Base-by-base conservation (phyloP, 2,888 invertebrate genomes). In the Drosophila koepferae region DNA sequence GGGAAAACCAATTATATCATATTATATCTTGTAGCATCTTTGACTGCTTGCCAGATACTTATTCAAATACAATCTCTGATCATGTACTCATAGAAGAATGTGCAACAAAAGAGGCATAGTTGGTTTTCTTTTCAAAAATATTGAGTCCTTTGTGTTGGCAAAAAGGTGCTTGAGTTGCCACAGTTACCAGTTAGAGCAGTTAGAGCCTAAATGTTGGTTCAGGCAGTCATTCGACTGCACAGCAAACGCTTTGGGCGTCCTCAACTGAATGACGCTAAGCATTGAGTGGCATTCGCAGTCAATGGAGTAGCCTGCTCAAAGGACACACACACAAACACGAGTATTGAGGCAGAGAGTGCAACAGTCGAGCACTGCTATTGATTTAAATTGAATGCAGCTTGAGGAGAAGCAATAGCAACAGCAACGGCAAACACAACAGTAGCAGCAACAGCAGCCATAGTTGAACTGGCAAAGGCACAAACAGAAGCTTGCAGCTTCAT, bases 321-420 rank as follows among this genome's bases (percentile, higher is more conserved):
- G 62, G 46, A 46, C 40, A 40, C 14, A 18, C 34, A 36, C 12
- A 28, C 34, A 51, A 9, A n/a, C 20, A 20, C 43, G 34, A n/a
- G n/a, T n/a, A 9, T n/a, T 9, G 16, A 20, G 0, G 12, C 53
- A 58, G 41, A 6, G 34, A 73, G 56, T 23, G 40, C 23, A 36
- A 49, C 65, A 51, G 55, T 49, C 66, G 28, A 58, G 16, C 64
- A 72, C 28, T 69, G 71, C 55, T 69, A 85, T 83, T 88, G 89
- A 86, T 83, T 78, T 77, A 86, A 83, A 88, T 88, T 81, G 89
- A 86, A 83, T 74, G 76, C 80, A 66, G 59, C 76, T 71, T 63
- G 56, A 74, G 67, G 3, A 36, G 48, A 9, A 31, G 61, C 18
- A 38, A n/a, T 40, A 65, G 66, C 54, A 48, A 31, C 64, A 74